These are phyloP conservation scores for Channa argus DNA, from an alignment of 2,113 vertebrate genomes.

Conservation along the genomic window DNA sequence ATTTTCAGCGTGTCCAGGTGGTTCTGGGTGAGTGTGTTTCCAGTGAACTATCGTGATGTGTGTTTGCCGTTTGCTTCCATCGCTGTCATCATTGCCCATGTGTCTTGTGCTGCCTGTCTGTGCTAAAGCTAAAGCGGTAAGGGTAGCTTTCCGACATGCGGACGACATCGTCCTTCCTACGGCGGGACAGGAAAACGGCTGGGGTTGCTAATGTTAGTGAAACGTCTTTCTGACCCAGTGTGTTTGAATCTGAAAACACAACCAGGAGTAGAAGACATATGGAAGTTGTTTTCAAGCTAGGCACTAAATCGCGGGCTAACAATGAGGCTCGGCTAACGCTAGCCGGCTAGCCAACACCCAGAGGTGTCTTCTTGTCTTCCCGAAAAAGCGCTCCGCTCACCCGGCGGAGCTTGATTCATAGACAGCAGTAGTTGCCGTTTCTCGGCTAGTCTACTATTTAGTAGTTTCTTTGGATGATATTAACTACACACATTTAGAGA, in stretches of 20 bases:
- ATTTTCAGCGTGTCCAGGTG: conserved; percentile 83
- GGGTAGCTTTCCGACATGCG: conserved; percentile 6
- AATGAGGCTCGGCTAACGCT: conserved; percentile 53
- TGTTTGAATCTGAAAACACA: not conserved
- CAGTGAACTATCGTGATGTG: not conserved
- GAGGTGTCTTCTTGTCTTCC: conserved; percentile 5
- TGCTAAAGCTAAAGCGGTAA: conserved; percentile 54
- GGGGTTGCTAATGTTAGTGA: not conserved
- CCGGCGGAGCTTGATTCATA: not conserved
- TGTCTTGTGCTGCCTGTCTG: conserved; percentile 61
- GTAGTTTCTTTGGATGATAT: no score
- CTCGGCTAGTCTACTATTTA: not conserved
- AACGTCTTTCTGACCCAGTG: rapidly evolving
- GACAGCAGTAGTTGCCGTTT: not conserved
- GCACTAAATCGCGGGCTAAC: conserved; percentile 29
- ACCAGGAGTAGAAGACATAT: not conserved
- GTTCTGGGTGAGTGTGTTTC: conserved; percentile 81
- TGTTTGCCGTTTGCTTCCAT: conserved; percentile 29
- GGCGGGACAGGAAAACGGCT: not conserved
- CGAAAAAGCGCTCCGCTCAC: not conserved
- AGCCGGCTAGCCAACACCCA: conserved; percentile 59
- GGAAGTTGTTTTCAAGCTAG: not conserved
- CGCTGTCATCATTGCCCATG: conserved; percentile 74
- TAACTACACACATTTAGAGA: no score
- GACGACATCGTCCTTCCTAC: not conserved